Evolutionary conservation across 2,113 vertebrate species (phyloP), one percentile per base, ranked within the genome.

Genomic region (Cyprinodon tularosa): DNA sequence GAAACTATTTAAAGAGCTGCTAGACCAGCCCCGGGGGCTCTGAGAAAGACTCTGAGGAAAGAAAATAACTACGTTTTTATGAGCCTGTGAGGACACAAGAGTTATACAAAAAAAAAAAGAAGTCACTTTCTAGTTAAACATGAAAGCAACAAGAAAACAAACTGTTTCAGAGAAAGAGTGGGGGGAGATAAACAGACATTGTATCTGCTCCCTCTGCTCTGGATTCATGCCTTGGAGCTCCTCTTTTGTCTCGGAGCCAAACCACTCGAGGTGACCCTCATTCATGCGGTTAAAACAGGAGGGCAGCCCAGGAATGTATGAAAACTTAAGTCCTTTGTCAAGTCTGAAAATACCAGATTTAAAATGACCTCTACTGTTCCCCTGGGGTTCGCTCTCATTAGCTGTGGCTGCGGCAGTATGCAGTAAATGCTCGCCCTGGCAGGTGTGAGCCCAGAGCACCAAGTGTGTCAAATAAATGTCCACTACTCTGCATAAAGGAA

Each of bases 261-360:
- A 92, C 92, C 92, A 91, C 90, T 92, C 90, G 90, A 92, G 89
- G 91, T 94, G 93, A 94, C 92, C 92, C 91, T 81, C 83, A 93
- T 92, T 94, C 91, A 90, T 91, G 89, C 91, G 82, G 88, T 89
- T 91, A 88, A 93, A 92, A 88, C 90, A 82, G 82, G 84, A 83
- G 92, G 88, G 89, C 86, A 88, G 84, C 62, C 42, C 69, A 91
- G 89, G 89, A 93, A 93, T 88, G 92, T 92, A 89, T 81, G 88
- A 89, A 89, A 91, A 92, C 90, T 85, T 90, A 89, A 87, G 83
- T 78, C 84, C 85, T 93, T 91, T 93, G 91, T 93, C 88, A 90
- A 93, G 88, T 88, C 84, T 85, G 89, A 90, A 92, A 91, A 94
- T 92, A 92, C 90, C 88, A 91, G 92, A 91, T 90, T 91, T 90